phyloP scores from a whole-genome alignment of 2,888 invertebrate genomes.

The Xestia c-nigrum region DNA sequence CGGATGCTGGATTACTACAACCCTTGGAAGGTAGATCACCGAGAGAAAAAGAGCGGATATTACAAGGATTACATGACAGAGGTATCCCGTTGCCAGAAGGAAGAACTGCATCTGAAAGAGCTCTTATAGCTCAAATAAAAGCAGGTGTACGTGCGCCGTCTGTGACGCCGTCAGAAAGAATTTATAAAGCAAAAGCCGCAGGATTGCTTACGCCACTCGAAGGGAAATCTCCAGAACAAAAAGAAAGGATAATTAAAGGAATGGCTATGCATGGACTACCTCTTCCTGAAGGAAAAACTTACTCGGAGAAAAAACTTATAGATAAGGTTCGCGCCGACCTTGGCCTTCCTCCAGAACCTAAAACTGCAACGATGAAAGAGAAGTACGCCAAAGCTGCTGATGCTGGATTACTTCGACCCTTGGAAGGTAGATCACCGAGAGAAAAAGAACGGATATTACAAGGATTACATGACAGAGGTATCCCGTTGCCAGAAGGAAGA shows the following conservation, averaged over 20 bases:
- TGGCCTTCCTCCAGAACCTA: slow-evolving; percentile 2
- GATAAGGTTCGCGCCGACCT: not conserved
- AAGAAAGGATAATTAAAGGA: not conserved
- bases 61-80: slow-evolving; percentile 6
- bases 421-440: not conserved
- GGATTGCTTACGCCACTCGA: not conserved
- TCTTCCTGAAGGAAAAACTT: not conserved
- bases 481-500: slow-evolving; percentile 22
- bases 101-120: not conserved
- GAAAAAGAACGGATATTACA: slow-evolving; percentile 2
- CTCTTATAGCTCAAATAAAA: slow-evolving; percentile 1
- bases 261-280: not conserved
- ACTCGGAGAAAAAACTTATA: not conserved
- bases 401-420: not conserved
- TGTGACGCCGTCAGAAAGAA: not conserved
- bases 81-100: not conserved
- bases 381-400: not conserved
- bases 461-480: slow-evolving; percentile 23
- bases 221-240: not conserved
- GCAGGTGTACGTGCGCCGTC: not conserved
- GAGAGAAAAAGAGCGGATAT: slow-evolving; percentile 6
- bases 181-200: not conserved
- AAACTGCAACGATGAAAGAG: not conserved
- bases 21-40: slow-evolving; percentile 21
- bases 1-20: not conserved